Base-by-base conservation (phyloP, 2,797 vertebrate species). In the Tadarida brasiliensis region DNA sequence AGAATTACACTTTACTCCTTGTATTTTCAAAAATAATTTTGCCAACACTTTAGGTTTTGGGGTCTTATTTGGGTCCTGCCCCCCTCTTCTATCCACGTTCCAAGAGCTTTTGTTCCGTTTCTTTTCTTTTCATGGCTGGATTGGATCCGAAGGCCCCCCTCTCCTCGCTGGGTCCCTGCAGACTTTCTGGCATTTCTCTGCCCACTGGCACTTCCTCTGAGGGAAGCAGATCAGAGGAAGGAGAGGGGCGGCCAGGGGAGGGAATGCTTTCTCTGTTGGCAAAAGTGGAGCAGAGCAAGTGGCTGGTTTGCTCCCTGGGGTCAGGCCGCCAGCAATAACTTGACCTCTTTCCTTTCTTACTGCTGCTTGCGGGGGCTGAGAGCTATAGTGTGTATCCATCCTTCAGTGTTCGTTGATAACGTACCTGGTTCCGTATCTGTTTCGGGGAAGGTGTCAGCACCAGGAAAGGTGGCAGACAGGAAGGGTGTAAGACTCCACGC, bases 101-200 rank as follows among this genome's bases (percentile, higher is more conserved):
- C 5, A 15, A 76, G 70, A 71, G 33, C 26, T 35, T 90, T 59
- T 61, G 20, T 93, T 24, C n/a, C 28, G 5, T 16, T 14, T 76
- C 24, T 76, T 15, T 51, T 56, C 88, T 56, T 68, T 67, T 44
- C 2, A 0, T 24, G 49, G 33, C 59, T 28, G 22, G 39, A 20
- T 47, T 24, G 67, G 35, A 68, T 33, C 59, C 68, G 61, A 28
- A 74, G 33, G 39, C 16, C 65, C 19, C 35, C 35, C 35, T 86
- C 82, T 22, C 39, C 33, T 71, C 20, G 0, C 81, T 26, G 22
- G 47, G 59, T 24, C 61, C 44, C 49, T 71, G 86, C 24, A 54
- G 71, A 19, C 49, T 59, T 76, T 47, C 89, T 95, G 87, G 47
- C 85, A 44, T 54, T 28, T 76, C 78, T 76, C n/a, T 78, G 54